These are phyloP conservation scores for Danio kyathit DNA, from an alignment of 2,797 vertebrate species.

Conservation along the genomic window DNA sequence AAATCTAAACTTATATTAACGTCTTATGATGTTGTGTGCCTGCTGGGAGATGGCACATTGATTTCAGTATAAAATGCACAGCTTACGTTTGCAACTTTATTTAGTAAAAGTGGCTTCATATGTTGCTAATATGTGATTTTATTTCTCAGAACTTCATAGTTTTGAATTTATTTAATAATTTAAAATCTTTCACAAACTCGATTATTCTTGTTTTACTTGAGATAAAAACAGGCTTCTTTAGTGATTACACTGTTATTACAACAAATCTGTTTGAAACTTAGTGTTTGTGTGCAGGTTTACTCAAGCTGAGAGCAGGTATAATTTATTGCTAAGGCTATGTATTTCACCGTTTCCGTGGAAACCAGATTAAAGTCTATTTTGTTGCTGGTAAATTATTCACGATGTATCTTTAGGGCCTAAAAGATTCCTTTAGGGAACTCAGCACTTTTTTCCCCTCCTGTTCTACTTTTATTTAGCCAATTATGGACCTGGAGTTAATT, in stretches of 20 bases:
- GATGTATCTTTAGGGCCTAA: constrained; percentile 66
- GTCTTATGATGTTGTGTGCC: too few relatives aligned
- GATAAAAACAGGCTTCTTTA: constrained; percentile 16
- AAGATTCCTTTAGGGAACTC: constrained; percentile 44
- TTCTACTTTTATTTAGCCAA: constrained; percentile 24
- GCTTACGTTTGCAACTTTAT: not conserved
- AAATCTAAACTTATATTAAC: too few relatives aligned
- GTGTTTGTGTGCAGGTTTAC: constrained; percentile 47
- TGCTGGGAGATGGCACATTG: not conserved
- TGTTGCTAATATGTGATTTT: not conserved
- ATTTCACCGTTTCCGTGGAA: constrained; percentile 74
- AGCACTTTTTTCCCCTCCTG: constrained; percentile 8
- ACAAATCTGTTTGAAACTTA: constrained; percentile 27
- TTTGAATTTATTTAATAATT: not conserved
- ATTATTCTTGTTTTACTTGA: not conserved
- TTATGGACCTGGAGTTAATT: not conserved
- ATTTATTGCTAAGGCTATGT: constrained; percentile 58
- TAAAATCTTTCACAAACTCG: not conserved
- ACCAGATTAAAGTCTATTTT: constrained; percentile 64
- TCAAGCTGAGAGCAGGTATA: constrained; percentile 65
- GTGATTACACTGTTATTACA: constrained; percentile 13
- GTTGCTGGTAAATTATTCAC: constrained; percentile 75
- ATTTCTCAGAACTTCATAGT: not conserved
- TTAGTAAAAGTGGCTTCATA: not conserved
- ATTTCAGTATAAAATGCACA: not conserved